Evolutionary conservation across 2,888 invertebrate species (phyloP).

Genomic region (Torymus texanus): DNA sequence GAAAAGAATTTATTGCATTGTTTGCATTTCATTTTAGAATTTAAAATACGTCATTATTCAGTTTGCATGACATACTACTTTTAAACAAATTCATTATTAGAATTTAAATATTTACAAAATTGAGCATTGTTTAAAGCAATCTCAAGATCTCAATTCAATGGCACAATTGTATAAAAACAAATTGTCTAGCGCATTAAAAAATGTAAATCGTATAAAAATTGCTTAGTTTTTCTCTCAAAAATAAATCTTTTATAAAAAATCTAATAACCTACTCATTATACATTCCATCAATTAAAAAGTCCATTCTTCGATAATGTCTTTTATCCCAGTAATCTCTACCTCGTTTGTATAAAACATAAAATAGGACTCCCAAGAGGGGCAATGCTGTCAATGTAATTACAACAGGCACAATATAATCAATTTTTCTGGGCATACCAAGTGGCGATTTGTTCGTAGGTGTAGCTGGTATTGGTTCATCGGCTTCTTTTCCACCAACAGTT

Average conservation of each 20-base stretch:
- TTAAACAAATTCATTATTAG: neutral
- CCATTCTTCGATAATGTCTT: constrained; percentile 90
- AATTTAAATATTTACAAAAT: constrained; percentile 21
- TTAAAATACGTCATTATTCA: constrained; percentile 3
- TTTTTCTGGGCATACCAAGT: constrained; percentile 67
- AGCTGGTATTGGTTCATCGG: constrained; percentile 66
- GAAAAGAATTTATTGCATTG: constrained; percentile 23
- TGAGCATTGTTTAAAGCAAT: constrained; percentile 18
- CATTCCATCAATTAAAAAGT: constrained; percentile 92
- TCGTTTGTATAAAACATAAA: constrained; percentile 81
- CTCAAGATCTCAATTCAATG: constrained; percentile 30
- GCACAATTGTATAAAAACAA: constrained; percentile 41
- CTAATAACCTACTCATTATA: constrained; percentile 81
- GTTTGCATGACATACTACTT: neutral
- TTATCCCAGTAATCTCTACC: constrained; percentile 91
- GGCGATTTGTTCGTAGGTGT: constrained; percentile 64
- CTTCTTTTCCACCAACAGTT: constrained; percentile 75
- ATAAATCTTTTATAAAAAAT: constrained; percentile 45
- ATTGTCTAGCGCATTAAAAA: constrained; percentile 23
- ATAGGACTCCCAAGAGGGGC: constrained; percentile 83
- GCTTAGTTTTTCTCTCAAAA: constrained; percentile 43
- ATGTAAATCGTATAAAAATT: constrained; percentile 49
- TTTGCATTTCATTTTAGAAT: constrained; percentile 1
- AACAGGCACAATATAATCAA: constrained; percentile 84
- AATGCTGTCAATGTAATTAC: constrained; percentile 85